phyloP scores from a whole-genome alignment of 2,888 invertebrate genomes.

The Uloborus plumipes region DNA sequence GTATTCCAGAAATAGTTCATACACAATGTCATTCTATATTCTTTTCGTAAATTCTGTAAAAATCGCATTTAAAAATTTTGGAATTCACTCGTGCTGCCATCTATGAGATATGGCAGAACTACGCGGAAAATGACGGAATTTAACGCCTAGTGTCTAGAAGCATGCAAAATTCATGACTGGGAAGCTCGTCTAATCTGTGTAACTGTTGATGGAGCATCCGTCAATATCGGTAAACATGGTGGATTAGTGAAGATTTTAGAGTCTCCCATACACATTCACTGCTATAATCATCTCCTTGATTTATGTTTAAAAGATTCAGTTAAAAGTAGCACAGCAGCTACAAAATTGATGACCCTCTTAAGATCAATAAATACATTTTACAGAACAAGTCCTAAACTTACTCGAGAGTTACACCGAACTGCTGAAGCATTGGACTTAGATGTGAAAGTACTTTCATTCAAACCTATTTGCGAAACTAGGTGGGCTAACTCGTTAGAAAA shows the following conservation, averaged over 20 bases:
- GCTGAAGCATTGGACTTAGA: not conserved
- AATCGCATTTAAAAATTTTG: too few relatives aligned
- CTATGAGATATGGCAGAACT: too few relatives aligned
- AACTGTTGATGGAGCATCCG: constrained; percentile 17
- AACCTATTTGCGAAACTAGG: constrained; percentile 8
- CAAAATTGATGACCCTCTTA: not conserved
- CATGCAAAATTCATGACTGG: not conserved
- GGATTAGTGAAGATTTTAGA: not conserved
- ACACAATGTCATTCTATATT: too few relatives aligned
- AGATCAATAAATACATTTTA: not conserved
- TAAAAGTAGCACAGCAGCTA: not conserved
- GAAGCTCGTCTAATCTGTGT: not conserved
- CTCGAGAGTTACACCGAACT: constrained; percentile 3
- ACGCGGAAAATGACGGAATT: too few relatives aligned
- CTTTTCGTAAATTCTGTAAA: too few relatives aligned
- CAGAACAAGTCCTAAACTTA: constrained; percentile 8
- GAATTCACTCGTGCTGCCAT: too few relatives aligned
- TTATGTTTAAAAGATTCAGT: constrained; percentile 12
- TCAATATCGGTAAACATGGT: constrained; percentile 1
- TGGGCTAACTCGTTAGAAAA: constrained; percentile 10
- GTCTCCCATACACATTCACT: constrained; percentile 4
- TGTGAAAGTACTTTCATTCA: not conserved
- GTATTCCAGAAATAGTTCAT: too few relatives aligned
- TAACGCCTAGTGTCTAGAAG: too few relatives aligned
- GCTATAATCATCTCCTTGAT: constrained; percentile 4